Evolutionary conservation across 2,888 invertebrate species (phyloP), one percentile per base, ranked within the genome.

Genomic region (Agonopterix subpropinquella): DNA sequence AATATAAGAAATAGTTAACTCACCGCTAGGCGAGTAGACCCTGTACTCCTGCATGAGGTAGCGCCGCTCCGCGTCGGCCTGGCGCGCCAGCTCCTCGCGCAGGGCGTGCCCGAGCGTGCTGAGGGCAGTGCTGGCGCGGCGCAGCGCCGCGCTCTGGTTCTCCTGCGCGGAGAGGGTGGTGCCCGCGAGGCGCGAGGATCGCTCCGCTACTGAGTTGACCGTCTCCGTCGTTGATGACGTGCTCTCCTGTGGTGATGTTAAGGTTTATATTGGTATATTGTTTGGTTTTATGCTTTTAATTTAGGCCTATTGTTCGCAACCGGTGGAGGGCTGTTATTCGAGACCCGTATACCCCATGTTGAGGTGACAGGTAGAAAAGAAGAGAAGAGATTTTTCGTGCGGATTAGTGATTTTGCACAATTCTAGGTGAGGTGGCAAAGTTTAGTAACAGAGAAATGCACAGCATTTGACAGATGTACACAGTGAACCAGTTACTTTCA

Each of bases 11-110:
- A 2, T 9, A n/a, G 8, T 4, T n/a, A 39, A 39, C 42, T 5
- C 8, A 89, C 89, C 89, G 9, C 79, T 77, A 1, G 89, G 87
- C 2, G 73, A 67, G 44, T 89, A 89, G 0, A 77, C 56, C 41
- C 62, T 73, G 35, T 82, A 89, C 47, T 86, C 75, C 1, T 75
- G 60, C 2, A 48, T 60, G 1, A 89, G 64, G 47, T 73, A 82
- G 7, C 59, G 59, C 0, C 47, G 61, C 58, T 87, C 83, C 4
- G 79, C 11, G 28, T 69, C 55, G 0, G 67, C 74, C 0, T 69
- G 68, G 0, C 13, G 10, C 0, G 44, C 47, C 1, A 77, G 28
- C 0, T 65, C 61, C 0, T 49, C 55, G 0, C 39, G 8, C 43
- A 78, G 36, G 4, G 51, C 50, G 0, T 47, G 47, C 2, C 51